These are phyloP conservation scores for Merluccius polli DNA, from an alignment of 2,797 vertebrate species.

Conservation along the genomic window DNA sequence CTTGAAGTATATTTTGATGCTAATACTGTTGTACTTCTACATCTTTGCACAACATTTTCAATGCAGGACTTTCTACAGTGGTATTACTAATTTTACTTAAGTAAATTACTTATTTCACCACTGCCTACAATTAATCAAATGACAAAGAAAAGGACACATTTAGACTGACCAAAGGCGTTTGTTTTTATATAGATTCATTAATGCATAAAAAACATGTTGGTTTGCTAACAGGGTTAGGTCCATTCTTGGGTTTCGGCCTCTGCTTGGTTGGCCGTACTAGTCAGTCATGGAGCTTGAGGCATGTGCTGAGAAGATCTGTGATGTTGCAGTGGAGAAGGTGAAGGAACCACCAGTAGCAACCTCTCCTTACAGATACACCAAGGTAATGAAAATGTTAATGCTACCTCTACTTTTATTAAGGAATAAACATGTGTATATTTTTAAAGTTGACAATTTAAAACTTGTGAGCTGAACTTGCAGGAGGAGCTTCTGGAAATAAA, in stretches of 20 bases:
- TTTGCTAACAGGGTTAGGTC: constrained; percentile 33
- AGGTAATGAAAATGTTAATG: constrained; percentile 68
- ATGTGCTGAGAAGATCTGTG: constrained; percentile 75
- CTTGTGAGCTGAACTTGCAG: constrained; percentile 58
- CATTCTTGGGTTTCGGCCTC: constrained; percentile 30
- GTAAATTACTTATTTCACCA: too few species aligned
- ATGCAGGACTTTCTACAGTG: too few species aligned
- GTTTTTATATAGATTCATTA: neutral
- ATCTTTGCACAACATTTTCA: too few species aligned
- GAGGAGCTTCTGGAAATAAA: constrained; percentile 96
- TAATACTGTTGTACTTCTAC: too few species aligned
- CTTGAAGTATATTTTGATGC: too few species aligned
- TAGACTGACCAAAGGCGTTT: neutral
- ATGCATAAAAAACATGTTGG: neutral
- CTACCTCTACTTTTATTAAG: neutral
- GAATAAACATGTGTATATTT: neutral
- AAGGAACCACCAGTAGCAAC: constrained; percentile 46
- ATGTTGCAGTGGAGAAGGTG: constrained; percentile 55
- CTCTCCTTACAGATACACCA: constrained; percentile 85
- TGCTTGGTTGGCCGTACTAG: constrained; percentile 44
- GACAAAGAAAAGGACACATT: too few species aligned
- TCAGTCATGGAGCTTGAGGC: constrained; percentile 86
- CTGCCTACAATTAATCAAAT: neutral
- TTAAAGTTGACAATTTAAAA: neutral
- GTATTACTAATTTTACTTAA: too few species aligned